phyloP scores from a whole-genome alignment of 1,140 invertebrate species.

The Cotesia typhae region DNA sequence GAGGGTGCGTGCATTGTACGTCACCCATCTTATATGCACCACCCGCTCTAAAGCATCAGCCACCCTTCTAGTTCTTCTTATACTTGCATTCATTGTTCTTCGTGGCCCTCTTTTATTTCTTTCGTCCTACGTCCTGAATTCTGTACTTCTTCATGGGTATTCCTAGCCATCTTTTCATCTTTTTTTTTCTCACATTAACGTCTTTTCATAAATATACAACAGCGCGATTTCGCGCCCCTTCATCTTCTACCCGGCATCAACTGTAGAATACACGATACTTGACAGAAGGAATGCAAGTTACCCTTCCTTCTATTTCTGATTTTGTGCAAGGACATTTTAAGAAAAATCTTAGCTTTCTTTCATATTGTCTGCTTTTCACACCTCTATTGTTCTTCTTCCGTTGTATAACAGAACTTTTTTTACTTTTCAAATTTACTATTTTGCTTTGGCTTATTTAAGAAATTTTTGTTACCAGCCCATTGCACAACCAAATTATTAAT shows the following conservation, averaged over 20 bases:
- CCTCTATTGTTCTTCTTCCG: not conserved
- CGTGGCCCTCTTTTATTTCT: conserved; percentile 26
- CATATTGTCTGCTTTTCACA: conserved; percentile 23
- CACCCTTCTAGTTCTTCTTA: conserved; percentile 47
- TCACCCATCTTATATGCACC: conserved; percentile 59
- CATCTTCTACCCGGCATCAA: not conserved
- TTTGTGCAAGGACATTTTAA: conserved; percentile 15
- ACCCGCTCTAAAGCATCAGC: conserved; percentile 43
- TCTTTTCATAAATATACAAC: conserved; percentile 11
- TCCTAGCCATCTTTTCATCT: conserved; percentile 9
- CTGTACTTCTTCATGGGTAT: conserved; percentile 21
- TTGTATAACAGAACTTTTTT: not conserved
- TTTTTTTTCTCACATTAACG: conserved; percentile 14
- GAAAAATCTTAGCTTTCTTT: conserved; percentile 28
- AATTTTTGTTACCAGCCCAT: too few relatives aligned
- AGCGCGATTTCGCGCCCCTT: conserved; percentile 15
- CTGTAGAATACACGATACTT: conserved; percentile 10
- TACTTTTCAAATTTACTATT: conserved; percentile 36
- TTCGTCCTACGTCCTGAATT: conserved; percentile 28
- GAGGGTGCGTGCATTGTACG: conserved; percentile 57
- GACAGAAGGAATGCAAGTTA: not conserved
- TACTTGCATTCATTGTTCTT: conserved; percentile 58
- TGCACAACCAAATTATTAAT: too few relatives aligned
- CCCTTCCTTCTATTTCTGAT: not conserved
- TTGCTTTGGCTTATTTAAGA: not conserved